A percentile compares a stretch with the other conserved stretches of the same genome.
Conservation (phyloP, 1,140 invertebrate genomes). For the Andricus grossulariae region DNA sequence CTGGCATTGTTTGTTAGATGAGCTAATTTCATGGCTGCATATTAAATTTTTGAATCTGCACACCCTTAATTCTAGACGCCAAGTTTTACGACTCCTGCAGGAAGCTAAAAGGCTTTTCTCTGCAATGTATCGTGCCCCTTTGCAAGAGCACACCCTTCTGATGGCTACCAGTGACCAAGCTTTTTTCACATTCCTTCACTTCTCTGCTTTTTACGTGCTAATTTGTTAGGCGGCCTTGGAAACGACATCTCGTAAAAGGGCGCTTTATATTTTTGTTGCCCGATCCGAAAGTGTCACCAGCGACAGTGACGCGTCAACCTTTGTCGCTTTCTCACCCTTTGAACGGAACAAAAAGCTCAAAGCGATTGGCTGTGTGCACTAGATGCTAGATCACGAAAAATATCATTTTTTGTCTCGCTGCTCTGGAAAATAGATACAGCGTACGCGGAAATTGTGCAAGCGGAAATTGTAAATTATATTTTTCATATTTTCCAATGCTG, state of each 20-base stretch:
- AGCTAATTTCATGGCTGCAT: constrained; percentile 48
- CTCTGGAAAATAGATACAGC: neutral
- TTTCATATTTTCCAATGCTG: neutral
- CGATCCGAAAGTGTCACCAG: constrained; percentile 7
- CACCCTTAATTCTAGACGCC: neutral
- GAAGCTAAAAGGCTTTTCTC: neutral
- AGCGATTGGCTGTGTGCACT: neutral
- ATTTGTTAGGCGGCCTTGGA: constrained; percentile 63
- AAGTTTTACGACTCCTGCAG: neutral
- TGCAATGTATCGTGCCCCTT: neutral
- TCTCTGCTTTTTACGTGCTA: constrained; percentile 58
- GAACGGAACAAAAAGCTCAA: constrained; percentile 3
- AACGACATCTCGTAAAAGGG: constrained; percentile 64
- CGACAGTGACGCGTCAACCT: constrained; percentile 26
- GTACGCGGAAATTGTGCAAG: neutral
- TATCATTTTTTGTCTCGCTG: neutral
- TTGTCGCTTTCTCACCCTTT: constrained; percentile 24
- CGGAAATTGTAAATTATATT: neutral
- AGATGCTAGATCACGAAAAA: neutral
- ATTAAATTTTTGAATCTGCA: constrained; percentile 53
- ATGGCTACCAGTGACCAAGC: neutral
- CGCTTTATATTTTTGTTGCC: constrained; percentile 47
- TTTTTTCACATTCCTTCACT: neutral
- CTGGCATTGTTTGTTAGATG: constrained; percentile 49
- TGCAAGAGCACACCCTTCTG: neutral